Percentiles rank a stretch among this genome's conserved stretches.
Conservation (phyloP, 2,113 vertebrate genomes). For the Fregata magnificens region DNA sequence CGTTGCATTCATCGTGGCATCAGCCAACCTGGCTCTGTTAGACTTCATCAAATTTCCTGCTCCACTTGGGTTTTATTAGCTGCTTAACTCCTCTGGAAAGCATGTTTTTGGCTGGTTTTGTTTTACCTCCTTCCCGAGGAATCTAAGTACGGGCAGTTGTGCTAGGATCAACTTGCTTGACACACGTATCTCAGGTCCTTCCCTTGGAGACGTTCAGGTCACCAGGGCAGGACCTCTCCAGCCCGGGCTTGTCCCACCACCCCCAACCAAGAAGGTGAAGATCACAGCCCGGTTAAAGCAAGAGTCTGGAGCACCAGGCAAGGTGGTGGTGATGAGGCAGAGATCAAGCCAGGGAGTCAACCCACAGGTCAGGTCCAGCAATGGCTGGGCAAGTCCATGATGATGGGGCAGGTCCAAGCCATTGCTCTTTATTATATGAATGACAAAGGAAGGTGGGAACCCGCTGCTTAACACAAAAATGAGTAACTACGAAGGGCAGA, state of each 20-base stretch:
- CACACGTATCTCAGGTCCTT: neutral
- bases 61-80: neutral
- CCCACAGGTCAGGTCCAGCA: neutral
- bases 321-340: neutral
- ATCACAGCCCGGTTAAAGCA: neutral
- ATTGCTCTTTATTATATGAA: accelerated
- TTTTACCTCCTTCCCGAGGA: neutral
- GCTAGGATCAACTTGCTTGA: neutral
- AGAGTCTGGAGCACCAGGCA: neutral
- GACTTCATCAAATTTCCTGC: slow-evolving; percentile 1
- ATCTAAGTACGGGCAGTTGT: neutral
- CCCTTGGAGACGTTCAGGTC: neutral
- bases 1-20: neutral
- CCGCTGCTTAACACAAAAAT: neutral
- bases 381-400: accelerated
- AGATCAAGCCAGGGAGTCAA: neutral
- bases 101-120: neutral
- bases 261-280: neutral
- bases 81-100: neutral
- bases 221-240: neutral
- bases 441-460: neutral
- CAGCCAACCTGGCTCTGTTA: neutral
- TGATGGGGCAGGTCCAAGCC: neutral
- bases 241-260: neutral
- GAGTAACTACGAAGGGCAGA: neutral